These are phyloP conservation scores for Centropristis striata DNA, from an alignment of 2,113 vertebrate species.

Conservation along the genomic window DNA sequence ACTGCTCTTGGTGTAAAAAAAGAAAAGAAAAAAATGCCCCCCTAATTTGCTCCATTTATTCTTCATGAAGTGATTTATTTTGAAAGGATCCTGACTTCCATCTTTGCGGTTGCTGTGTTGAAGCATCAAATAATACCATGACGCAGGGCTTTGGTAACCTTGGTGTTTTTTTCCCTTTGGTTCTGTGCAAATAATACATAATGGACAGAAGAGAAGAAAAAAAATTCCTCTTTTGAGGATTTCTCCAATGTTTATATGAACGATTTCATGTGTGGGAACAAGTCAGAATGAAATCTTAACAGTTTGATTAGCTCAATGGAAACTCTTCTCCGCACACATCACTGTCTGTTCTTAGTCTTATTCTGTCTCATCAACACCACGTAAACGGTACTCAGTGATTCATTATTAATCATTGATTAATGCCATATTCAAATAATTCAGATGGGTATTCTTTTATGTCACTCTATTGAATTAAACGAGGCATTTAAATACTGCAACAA, in stretches of 20 bases:
- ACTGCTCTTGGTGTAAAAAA: neutral
- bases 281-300: conserved; percentile 14
- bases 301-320: neutral
- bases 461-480: neutral
- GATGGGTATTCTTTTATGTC: conserved; percentile 2
- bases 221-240: neutral
- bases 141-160: neutral
- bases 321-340: neutral
- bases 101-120: neutral
- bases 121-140: neutral
- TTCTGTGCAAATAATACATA: too few relatives aligned
- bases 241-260: neutral
- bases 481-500: neutral
- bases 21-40: neutral
- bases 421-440: conserved; percentile 19
- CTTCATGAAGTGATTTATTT: neutral
- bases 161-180: too few relatives aligned
- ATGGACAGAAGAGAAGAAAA: neutral
- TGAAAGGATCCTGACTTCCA: neutral
- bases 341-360: neutral
- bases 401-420: conserved; percentile 2
- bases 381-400: neutral
- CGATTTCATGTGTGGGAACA: neutral
- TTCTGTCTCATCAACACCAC: neutral
- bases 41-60: neutral